A percentile compares a stretch with the other conserved stretches of the same genome.
These are phyloP conservation scores for Ganaspis sp. DNA, from an alignment of 1,140 invertebrate species.

Conservation along the genomic window DNA sequence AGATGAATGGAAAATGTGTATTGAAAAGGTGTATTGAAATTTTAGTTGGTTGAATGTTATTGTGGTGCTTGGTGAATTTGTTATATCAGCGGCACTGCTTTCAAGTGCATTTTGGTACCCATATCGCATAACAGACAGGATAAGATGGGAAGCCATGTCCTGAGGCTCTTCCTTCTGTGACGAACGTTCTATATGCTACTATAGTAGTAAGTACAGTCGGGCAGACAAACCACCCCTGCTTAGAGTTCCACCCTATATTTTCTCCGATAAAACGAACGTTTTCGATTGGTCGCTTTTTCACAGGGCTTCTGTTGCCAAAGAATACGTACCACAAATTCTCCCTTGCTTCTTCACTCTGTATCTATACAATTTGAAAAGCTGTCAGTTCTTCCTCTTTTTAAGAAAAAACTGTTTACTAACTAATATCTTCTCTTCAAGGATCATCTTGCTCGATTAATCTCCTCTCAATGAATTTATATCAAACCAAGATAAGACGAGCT, in stretches of 20 bases:
- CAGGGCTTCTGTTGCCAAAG: constrained; percentile 28
- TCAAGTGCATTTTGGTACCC: constrained; percentile 59
- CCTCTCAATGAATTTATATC: neutral
- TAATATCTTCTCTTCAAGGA: neutral
- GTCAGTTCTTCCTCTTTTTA: neutral
- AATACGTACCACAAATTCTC: constrained; percentile 29
- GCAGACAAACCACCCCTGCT: constrained; percentile 41
- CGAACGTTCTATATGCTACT: constrained; percentile 48
- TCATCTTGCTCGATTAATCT: constrained; percentile 1
- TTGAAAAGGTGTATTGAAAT: neutral
- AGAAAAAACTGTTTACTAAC: neutral
- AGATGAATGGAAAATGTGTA: neutral
- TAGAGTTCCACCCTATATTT: constrained; percentile 48
- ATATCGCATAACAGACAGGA: constrained; percentile 64
- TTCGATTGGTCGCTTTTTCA: constrained; percentile 54
- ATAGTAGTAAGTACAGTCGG: constrained; percentile 54
- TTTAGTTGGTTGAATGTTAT: constrained; percentile 16
- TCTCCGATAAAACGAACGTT: constrained; percentile 54
- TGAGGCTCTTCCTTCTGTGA: constrained; percentile 61
- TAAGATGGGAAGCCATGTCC: constrained; percentile 70
- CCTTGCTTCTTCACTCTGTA: constrained; percentile 3
- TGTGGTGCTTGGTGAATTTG: constrained; percentile 20
- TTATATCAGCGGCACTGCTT: constrained; percentile 11
- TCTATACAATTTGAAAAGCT: constrained; percentile 11
- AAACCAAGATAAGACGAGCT: too few species aligned